phyloP scores from a whole-genome alignment of 2,797 vertebrate species.

The Hephaestus fuliginosus region DNA sequence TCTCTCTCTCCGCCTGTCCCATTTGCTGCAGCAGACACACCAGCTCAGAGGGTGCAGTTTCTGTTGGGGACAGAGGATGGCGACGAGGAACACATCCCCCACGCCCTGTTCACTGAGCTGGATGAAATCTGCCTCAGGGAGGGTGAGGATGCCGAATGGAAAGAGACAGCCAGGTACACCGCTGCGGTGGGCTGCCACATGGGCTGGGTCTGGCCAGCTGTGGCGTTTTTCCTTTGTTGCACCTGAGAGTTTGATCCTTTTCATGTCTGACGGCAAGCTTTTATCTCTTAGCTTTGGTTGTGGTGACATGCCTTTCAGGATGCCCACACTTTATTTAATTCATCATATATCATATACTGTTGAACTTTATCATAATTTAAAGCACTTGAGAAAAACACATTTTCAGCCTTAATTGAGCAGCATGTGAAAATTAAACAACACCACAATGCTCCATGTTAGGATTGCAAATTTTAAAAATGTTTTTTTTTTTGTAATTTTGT shows the following conservation, averaged over 20 bases:
- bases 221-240: neutral
- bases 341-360: neutral
- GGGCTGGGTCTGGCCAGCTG: slow-evolving; percentile 27
- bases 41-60: slow-evolving; percentile 98
- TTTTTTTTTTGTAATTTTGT: neutral
- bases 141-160: slow-evolving; percentile 97
- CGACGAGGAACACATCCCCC: slow-evolving; percentile 98
- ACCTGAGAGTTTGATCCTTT: slow-evolving; percentile 37
- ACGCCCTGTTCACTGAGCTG: slow-evolving; percentile 97
- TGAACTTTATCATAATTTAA: neutral
- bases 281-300: neutral
- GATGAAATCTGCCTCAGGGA: slow-evolving; percentile 98
- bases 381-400: neutral
- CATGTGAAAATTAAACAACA: neutral
- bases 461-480: neutral
- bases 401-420: neutral
- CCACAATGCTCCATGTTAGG: neutral
- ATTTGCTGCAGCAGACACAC: slow-evolving; percentile 88
- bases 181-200: slow-evolving; percentile 3
- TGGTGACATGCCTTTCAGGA: neutral
- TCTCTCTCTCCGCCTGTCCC: neutral
- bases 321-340: neutral
- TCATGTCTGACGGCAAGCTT: neutral
- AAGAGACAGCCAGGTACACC: slow-evolving; percentile 95
- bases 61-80: slow-evolving; percentile 97